Conservation (phyloP, 2,888 invertebrate genomes). For the Drosophila percnosoma region DNA sequence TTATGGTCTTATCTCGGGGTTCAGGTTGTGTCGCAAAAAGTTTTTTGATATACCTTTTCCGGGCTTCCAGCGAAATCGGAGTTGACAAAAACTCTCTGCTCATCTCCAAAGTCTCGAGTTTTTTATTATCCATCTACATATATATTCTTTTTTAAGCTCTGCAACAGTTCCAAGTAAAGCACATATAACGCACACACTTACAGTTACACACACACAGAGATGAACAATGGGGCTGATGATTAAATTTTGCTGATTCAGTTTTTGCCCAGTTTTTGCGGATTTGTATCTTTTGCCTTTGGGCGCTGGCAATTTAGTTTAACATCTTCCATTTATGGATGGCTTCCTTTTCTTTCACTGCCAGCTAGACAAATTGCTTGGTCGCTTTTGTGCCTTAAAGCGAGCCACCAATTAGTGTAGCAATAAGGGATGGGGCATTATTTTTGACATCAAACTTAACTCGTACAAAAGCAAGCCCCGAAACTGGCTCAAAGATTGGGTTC, state of each 20-base stretch:
- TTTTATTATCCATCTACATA: neutral
- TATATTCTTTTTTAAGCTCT: conserved; percentile 50
- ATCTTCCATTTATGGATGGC: conserved; percentile 41
- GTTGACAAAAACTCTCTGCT: conserved; percentile 48
- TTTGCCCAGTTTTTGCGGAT: conserved; percentile 28
- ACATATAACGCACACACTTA: conserved; percentile 43
- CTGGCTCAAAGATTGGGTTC: neutral
- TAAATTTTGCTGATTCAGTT: conserved; percentile 75
- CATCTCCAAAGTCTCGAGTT: neutral
- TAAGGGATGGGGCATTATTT: conserved; percentile 2
- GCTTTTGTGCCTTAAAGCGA: conserved; percentile 17
- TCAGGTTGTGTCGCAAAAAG: conserved; percentile 30
- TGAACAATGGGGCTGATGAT: conserved; percentile 57
- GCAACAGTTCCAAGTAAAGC: conserved; percentile 57
- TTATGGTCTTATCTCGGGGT: conserved; percentile 52
- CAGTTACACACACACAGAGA: conserved; percentile 3
- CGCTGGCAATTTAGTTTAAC: conserved; percentile 15
- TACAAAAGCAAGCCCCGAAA: conserved; percentile 6
- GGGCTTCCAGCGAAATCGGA: conserved; percentile 49
- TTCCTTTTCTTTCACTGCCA: conserved; percentile 8
- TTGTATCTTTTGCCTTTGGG: conserved; percentile 20
- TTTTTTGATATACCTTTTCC: conserved; percentile 42
- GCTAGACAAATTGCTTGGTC: conserved; percentile 42
- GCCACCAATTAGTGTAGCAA: conserved; percentile 19
- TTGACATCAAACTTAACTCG: conserved; percentile 2